Evolutionary conservation across 2,113 vertebrate species (phyloP), one percentile per base, ranked within the genome.

Genomic region (Charina bottae): DNA sequence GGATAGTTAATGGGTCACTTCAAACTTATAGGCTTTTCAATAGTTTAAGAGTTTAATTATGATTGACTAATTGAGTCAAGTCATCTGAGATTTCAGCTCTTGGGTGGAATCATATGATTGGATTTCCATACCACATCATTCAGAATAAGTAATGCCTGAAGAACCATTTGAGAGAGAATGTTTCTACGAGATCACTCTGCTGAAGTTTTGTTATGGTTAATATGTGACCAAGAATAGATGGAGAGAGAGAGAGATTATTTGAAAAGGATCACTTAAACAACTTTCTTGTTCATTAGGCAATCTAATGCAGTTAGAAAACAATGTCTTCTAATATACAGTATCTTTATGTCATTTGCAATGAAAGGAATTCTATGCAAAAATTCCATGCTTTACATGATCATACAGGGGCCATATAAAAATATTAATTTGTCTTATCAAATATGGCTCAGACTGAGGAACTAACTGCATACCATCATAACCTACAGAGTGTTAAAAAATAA

Each of bases 1-100:
- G 64, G 53, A 60, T 58, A 84, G 87, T 85, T 62, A 92, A 92
- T 85, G n/a, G 91, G 87, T 89, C 87, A 92, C 72, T 92, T 92
- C 72, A 92, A 89, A 84, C 62, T 37, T 89, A 78, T 23, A 62
- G 56, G 46, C 72, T 89, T 92, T 92, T 92, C 49, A 84, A 55
- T 89, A 37, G 84, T 23, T 89, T 92, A 83, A 83, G 58, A 83
- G 42, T 60, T 92, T 92, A 89, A 92, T 92, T 89, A 92, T 89
- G 84, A 92, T 68, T 83, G 85, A 78, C 46, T 92, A 87, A 89
- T 72, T 88, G 87, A 42, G 42, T 42, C 42, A 42, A 42, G 56
- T 84, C 91, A 89, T 88, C 72, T 84, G 72, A 92, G 46, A 88
- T 60, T 84, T 60, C 91, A 92, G 72, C 72, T 89, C 87, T 92